Evolutionary conservation across 2,113 vertebrate species (phyloP).

Genomic region (Tapirus terrestris): DNA sequence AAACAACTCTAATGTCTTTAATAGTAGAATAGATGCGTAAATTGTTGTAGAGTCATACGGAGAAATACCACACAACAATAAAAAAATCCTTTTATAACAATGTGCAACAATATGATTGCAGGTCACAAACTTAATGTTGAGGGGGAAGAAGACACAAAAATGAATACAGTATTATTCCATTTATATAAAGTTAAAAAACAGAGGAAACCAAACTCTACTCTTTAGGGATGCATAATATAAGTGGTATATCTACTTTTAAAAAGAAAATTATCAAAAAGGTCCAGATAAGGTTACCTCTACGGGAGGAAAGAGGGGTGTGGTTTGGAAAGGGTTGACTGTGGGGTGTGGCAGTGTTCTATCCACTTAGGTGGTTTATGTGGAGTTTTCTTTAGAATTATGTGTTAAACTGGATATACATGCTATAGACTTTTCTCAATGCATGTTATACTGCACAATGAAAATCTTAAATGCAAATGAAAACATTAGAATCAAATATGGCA

Average conservation of each 20-base stretch:
- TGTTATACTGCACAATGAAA: neutral
- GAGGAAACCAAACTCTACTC: neutral
- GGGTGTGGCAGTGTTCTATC: neutral
- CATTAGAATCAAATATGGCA: neutral
- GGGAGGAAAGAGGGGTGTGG: neutral
- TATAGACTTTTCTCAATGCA: neutral
- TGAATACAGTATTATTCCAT: neutral
- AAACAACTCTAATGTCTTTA: neutral
- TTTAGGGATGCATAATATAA: neutral
- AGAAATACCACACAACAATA: neutral
- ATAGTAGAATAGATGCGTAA: neutral
- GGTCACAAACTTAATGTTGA: neutral
- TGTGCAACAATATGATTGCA: neutral
- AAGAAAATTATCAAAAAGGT: neutral
- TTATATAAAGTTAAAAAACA: neutral
- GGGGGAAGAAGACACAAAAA: neutral
- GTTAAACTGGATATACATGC: neutral
- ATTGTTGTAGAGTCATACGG: neutral
- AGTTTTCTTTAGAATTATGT: neutral
- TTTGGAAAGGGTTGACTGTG: neutral
- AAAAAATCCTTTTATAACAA: neutral
- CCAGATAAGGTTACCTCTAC: neutral
- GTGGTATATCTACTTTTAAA: neutral
- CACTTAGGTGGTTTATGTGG: no score
- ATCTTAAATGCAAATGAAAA: neutral